Evolutionary conservation across 64 coral and sea anemone species (phyloP).

Genomic region (Acropora tenuis): DNA sequence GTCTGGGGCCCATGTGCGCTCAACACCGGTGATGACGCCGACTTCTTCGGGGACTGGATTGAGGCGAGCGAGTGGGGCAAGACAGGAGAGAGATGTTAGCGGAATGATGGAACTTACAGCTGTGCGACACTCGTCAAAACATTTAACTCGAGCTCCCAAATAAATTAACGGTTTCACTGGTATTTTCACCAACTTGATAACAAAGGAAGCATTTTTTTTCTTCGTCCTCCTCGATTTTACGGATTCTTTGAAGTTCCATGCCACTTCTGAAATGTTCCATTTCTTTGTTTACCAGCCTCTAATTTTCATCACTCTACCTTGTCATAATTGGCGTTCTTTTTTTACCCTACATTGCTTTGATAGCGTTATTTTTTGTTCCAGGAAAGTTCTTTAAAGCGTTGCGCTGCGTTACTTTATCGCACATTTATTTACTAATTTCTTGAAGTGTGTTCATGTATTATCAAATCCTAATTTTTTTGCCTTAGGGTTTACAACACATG

Average conservation of each 20-base stretch:
- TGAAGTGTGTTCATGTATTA: too few relatives aligned
- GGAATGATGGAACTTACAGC: constrained; percentile 69
- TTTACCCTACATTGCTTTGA: neutral
- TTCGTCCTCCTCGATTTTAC: neutral
- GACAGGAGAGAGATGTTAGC: constrained; percentile 71
- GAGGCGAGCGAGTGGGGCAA: constrained; percentile 73
- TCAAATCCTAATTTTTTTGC: too few relatives aligned
- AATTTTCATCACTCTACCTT: neutral
- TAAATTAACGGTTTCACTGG: neutral
- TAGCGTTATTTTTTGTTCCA: too few relatives aligned
- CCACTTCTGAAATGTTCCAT: neutral
- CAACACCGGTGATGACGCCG: constrained; percentile 90
- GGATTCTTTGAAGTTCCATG: neutral
- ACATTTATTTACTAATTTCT: too few relatives aligned
- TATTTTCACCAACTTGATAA: neutral
- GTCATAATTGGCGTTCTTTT: neutral
- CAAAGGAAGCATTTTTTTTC: neutral
- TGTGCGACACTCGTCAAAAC: constrained; percentile 41
- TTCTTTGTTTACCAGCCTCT: neutral
- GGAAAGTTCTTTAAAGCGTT: too few relatives aligned
- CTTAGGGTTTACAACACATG: too few relatives aligned
- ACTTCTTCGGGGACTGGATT: constrained; percentile 63
- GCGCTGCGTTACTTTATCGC: too few relatives aligned
- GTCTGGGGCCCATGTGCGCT: constrained; percentile 88
- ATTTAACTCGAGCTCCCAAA: constrained; percentile 27